Conservation (phyloP, 1,140 invertebrate genomes). For the Drosophila seguyi region DNA sequence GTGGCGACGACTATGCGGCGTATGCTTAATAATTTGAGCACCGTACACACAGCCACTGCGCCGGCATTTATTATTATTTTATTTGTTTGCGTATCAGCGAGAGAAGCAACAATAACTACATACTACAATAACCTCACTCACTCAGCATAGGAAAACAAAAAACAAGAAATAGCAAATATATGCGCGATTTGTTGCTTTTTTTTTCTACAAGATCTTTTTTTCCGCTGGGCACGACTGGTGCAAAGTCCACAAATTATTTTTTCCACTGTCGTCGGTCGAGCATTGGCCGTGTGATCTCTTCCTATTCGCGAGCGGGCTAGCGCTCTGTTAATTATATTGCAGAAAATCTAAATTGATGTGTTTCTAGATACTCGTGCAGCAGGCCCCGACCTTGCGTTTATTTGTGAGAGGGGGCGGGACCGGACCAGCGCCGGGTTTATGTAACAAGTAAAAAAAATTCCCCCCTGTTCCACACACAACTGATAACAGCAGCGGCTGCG, state of each 20-base stretch:
- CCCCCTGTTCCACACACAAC: neutral
- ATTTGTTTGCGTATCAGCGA: slow-evolving; percentile 58
- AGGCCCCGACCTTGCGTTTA: slow-evolving; percentile 18
- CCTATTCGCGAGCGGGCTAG: slow-evolving; percentile 8
- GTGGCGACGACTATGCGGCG: slow-evolving; percentile 52
- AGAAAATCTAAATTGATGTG: slow-evolving; percentile 55
- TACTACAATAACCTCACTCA: slow-evolving; percentile 6
- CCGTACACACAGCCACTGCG: slow-evolving; percentile 35
- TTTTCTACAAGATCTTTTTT: slow-evolving; percentile 25
- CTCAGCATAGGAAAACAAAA: slow-evolving; percentile 16
- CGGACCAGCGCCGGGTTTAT: slow-evolving; percentile 30
- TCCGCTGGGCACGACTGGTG: slow-evolving; percentile 37
- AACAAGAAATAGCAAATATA: slow-evolving; percentile 41
- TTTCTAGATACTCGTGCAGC: slow-evolving; percentile 32
- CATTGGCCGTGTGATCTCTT: slow-evolving; percentile 9
- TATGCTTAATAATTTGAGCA: slow-evolving; percentile 61
- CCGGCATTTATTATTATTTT: slow-evolving; percentile 76
- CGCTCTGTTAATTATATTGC: slow-evolving; percentile 48
- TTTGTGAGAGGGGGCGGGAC: slow-evolving; percentile 12
- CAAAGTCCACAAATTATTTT: slow-evolving; percentile 55
- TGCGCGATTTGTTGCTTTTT: slow-evolving; percentile 32
- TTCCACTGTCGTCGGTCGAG: slow-evolving; percentile 6
- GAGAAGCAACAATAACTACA: slow-evolving; percentile 21
- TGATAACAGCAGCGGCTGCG: slow-evolving; percentile 20
- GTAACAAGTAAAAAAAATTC: slow-evolving; percentile 22